phyloP scores from a whole-genome alignment of 2,797 vertebrate species.

The Tadarida brasiliensis region DNA sequence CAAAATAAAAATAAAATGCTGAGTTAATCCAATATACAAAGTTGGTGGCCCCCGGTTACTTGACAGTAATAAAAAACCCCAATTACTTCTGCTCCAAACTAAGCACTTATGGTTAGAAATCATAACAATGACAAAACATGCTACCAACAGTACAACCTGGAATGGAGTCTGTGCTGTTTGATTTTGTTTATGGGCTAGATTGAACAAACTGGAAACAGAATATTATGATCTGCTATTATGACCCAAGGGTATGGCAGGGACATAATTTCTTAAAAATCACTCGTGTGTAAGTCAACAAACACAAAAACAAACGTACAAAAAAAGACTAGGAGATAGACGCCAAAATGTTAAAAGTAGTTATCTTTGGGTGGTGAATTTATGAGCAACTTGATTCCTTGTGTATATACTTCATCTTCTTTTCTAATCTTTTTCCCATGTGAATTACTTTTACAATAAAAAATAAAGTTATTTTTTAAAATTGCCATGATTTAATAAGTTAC shows the following conservation, averaged over 20 bases:
- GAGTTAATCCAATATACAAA: neutral
- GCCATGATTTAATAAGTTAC: neutral
- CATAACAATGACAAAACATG: constrained; percentile 41
- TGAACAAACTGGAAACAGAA: constrained; percentile 23
- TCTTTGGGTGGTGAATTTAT: neutral
- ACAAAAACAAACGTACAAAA: neutral
- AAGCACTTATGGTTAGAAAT: neutral
- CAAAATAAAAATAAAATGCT: neutral
- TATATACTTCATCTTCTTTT: neutral
- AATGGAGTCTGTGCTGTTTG: constrained; percentile 8
- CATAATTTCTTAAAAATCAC: neutral
- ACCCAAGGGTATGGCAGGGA: neutral
- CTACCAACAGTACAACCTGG: neutral
- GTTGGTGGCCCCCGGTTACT: neutral
- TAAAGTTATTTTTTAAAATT: neutral
- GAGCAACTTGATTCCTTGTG: neutral
- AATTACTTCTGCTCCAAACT: neutral
- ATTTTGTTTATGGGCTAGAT: constrained; percentile 21
- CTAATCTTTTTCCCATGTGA: neutral
- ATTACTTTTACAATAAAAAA: constrained; percentile 17
- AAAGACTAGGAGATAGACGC: neutral
- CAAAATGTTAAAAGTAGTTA: constrained; percentile 30
- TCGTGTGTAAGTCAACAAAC: constrained; percentile 28
- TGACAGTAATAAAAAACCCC: neutral
- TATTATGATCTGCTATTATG: neutral